Conservation (phyloP, 2,888 invertebrate genomes). For the Cryptocephalus primarius region DNA sequence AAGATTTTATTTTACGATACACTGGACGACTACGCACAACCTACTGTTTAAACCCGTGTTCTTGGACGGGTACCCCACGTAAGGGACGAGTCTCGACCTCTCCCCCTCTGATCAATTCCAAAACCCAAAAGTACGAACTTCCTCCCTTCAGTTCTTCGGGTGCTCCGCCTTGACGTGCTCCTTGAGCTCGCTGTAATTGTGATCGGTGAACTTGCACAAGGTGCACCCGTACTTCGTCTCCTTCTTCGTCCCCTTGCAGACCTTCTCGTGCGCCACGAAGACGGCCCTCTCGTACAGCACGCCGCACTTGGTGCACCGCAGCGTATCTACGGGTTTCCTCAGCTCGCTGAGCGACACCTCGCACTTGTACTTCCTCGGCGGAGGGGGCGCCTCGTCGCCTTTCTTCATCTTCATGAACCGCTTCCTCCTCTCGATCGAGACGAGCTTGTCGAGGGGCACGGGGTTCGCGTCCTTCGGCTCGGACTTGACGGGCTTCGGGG, state of each 20-base stretch:
- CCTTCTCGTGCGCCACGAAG: slow-evolving; percentile 20
- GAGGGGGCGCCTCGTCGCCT: slow-evolving; percentile 17
- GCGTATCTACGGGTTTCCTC: slow-evolving; percentile 26
- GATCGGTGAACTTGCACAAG: slow-evolving; percentile 27
- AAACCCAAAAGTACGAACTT: too few species aligned
- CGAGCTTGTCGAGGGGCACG: slow-evolving; percentile 1
- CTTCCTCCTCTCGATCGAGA: slow-evolving; percentile 20
- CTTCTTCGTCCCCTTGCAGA: slow-evolving; percentile 21
- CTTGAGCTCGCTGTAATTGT: slow-evolving; percentile 22
- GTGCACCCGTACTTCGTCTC: slow-evolving; percentile 27
- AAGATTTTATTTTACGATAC: too few species aligned
- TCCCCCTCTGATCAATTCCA: too few species aligned
- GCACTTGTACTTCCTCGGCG: slow-evolving; percentile 18
- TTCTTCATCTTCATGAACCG: slow-evolving; percentile 27
- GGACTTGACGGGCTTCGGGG: not conserved
- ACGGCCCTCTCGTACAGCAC: slow-evolving; percentile 23
- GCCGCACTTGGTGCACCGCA: slow-evolving; percentile 28
- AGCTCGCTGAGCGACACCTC: slow-evolving; percentile 20
- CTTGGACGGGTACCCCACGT: too few species aligned
- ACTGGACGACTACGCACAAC: too few species aligned
- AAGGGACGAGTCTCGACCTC: too few species aligned
- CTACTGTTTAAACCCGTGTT: too few species aligned
- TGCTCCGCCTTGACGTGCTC: slow-evolving; percentile 21
- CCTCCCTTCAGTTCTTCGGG: not conserved
- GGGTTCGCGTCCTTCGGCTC: slow-evolving; percentile 1